Evolutionary conservation across 2,888 invertebrate genomes (phyloP).

Genomic region (Ferrisia virgata): DNA sequence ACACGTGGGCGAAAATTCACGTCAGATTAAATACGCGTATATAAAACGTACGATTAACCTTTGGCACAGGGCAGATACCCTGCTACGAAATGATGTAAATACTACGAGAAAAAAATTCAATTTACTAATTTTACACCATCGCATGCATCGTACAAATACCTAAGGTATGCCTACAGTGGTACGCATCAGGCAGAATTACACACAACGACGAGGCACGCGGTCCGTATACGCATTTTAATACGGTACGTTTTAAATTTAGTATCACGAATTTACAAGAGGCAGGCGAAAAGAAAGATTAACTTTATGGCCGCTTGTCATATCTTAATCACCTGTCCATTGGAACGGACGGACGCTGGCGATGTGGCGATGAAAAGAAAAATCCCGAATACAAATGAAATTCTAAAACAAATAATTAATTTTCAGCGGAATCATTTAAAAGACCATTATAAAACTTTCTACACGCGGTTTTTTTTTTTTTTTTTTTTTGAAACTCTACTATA

Average conservation of each 20-base stretch:
- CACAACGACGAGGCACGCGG: not conserved
- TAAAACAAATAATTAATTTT: slow-evolving; percentile 33
- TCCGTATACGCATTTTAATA: not conserved
- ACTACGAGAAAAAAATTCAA: not conserved
- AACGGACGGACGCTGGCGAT: not conserved
- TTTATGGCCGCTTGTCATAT: slow-evolving; percentile 23
- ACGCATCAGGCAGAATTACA: not conserved
- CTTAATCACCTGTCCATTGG: slow-evolving; percentile 19
- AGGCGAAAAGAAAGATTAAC: not conserved
- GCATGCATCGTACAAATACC: too few species aligned
- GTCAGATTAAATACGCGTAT: not conserved
- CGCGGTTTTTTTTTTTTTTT: too few species aligned
- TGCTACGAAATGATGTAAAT: too few species aligned
- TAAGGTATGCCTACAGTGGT: too few species aligned
- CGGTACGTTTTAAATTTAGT: not conserved
- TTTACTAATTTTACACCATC: not conserved
- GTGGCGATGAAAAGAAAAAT: not conserved
- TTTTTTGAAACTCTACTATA: not conserved
- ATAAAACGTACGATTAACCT: not conserved
- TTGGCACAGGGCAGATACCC: too few species aligned
- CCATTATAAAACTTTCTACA: slow-evolving; percentile 14
- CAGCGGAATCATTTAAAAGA: not conserved
- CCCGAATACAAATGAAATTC: slow-evolving; percentile 18
- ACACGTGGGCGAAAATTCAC: not conserved
- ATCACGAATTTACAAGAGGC: not conserved